Percentiles rank a stretch among this genome's conserved stretches.
phyloP scores from a whole-genome alignment of 1,140 invertebrate species.

The Ylistrum balloti region DNA sequence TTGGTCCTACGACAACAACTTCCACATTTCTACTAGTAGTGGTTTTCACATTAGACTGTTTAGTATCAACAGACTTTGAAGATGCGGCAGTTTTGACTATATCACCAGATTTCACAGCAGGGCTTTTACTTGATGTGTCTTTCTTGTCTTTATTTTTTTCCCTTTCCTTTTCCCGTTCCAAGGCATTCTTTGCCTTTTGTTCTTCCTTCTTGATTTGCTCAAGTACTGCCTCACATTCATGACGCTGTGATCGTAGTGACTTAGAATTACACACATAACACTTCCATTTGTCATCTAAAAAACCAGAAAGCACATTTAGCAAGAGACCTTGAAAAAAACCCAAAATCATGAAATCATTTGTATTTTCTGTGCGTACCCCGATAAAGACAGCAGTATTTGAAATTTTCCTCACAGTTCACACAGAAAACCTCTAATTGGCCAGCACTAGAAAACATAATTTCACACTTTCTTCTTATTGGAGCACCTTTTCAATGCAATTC shows the following conservation, averaged over 20 bases:
- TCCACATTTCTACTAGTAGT: not conserved
- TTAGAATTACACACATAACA: slow-evolving; percentile 91
- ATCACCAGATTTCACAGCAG: too few relatives aligned
- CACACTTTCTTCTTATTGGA: too few relatives aligned
- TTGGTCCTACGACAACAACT: not conserved
- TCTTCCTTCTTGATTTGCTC: slow-evolving; percentile 61
- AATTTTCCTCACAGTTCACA: too few relatives aligned
- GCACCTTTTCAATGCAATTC: too few relatives aligned
- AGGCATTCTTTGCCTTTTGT: slow-evolving; percentile 28
- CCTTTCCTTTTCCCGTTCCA: slow-evolving; percentile 49
- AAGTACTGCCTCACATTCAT: slow-evolving; percentile 71
- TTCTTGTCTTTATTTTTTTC: slow-evolving; percentile 45
- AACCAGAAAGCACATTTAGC: slow-evolving; percentile 46
- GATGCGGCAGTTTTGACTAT: too few relatives aligned
- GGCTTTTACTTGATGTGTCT: not conserved
- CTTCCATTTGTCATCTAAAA: slow-evolving; percentile 86
- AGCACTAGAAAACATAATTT: too few relatives aligned
- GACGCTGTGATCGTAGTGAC: slow-evolving; percentile 87
- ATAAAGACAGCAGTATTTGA: too few relatives aligned
- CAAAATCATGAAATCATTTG: too few relatives aligned
- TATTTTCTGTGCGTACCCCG: too few relatives aligned
- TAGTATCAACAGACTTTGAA: not conserved
- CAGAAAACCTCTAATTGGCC: too few relatives aligned
- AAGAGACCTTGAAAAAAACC: too few relatives aligned
- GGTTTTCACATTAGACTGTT: slow-evolving; percentile 23